Conservation (phyloP, 2,797 vertebrate genomes). For the Poeciliopsis paucimaculata region DNA sequence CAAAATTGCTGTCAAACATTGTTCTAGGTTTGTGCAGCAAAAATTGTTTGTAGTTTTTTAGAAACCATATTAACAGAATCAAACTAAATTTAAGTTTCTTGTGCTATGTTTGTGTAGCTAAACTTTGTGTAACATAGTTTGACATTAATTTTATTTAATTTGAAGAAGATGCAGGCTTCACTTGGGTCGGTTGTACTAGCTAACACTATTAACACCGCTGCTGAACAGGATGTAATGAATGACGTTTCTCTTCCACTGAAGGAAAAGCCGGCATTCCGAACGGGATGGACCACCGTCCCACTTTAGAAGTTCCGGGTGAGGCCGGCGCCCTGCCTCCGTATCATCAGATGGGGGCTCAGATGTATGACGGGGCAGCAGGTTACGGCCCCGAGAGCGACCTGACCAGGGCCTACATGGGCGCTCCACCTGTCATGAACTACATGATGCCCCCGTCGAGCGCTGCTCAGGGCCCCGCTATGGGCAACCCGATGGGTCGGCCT, state of each 20-base stretch:
- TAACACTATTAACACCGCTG: not conserved
- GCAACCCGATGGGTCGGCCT: conserved; percentile 85
- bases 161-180: no score
- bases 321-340: conserved; percentile 85
- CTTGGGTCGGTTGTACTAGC: not conserved
- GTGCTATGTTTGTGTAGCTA: no score
- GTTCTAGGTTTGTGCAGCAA: no score
- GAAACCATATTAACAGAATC: no score
- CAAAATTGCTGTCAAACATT: no score
- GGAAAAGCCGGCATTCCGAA: conserved; percentile 85
- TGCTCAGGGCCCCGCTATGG: conserved; percentile 83
- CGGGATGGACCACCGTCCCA: conserved; percentile 86
- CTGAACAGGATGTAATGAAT: not conserved
- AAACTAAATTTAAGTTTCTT: no score
- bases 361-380: conserved; percentile 85
- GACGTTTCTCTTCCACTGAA: conserved; percentile 42
- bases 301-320: conserved; percentile 87
- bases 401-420: conserved; percentile 84
- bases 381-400: conserved; percentile 89
- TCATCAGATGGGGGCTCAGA: conserved; percentile 85
- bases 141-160: no score
- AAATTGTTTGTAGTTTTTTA: no score
- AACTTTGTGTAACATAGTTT: no score
- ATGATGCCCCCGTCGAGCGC: conserved; percentile 86
- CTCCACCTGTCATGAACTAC: conserved; percentile 86